Evolutionary conservation across 2,113 vertebrate species (phyloP).

Genomic region (Odobenus rosmarus): DNA sequence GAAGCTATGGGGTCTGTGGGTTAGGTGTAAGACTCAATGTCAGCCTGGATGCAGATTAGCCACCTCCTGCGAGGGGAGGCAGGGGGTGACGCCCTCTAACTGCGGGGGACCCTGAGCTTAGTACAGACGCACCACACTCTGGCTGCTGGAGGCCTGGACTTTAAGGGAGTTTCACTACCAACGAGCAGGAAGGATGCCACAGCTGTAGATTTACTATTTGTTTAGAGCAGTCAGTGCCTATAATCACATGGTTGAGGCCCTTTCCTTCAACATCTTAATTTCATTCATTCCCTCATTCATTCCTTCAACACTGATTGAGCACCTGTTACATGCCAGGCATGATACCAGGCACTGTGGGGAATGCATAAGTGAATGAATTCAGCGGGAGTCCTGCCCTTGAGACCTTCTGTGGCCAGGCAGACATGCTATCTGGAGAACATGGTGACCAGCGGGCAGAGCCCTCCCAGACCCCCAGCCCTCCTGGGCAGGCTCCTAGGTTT

Average conservation of each 20-base stretch:
- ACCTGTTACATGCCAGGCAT: background rate
- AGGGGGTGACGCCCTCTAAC: background rate
- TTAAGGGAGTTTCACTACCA: background rate
- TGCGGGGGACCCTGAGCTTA: background rate
- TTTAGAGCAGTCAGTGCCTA: background rate
- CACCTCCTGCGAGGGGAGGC: background rate
- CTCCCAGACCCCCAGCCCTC: background rate
- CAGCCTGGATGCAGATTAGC: background rate
- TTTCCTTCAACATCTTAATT: background rate
- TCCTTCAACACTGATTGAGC: background rate
- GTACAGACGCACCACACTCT: background rate
- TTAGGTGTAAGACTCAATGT: background rate
- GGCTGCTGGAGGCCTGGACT: background rate
- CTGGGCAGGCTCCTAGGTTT: background rate
- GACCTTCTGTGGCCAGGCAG: background rate
- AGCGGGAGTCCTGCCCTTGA: background rate
- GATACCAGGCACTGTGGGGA: background rate
- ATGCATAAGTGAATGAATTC: background rate
- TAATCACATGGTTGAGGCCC: background rate
- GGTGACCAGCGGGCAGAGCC: background rate
- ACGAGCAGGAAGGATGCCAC: background rate
- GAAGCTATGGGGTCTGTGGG: no score
- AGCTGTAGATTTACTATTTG: background rate
- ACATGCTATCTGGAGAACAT: fast-evolving
- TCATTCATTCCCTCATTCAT: background rate